phyloP scores from a whole-genome alignment of 2,888 invertebrate species.

The Catocala nupta region DNA sequence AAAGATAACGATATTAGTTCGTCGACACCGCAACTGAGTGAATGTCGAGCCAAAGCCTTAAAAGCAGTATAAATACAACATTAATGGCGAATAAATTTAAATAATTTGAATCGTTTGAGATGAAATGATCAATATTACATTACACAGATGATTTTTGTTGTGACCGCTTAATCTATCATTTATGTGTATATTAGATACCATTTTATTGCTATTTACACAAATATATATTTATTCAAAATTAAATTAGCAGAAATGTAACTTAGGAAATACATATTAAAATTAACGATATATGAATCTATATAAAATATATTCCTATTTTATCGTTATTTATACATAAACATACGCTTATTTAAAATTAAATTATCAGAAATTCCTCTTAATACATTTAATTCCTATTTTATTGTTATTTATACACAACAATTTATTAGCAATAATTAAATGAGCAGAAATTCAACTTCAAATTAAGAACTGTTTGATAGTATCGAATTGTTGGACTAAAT shows the following conservation, averaged over 20 bases:
- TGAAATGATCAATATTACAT: constrained; percentile 40
- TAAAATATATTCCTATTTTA: constrained; percentile 21
- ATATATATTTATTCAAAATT: not conserved
- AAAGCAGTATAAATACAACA: constrained; percentile 40
- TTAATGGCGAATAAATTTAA: constrained; percentile 50
- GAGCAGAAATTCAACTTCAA: not conserved
- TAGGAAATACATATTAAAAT: no score
- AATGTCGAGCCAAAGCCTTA: constrained; percentile 37
- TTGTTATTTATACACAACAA: not conserved
- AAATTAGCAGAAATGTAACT: not conserved
- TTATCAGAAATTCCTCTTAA: not conserved
- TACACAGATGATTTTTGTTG: constrained; percentile 33
- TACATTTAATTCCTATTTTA: not conserved
- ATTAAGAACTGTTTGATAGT: no score
- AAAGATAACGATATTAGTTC: constrained; percentile 44
- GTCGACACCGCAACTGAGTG: constrained; percentile 35
- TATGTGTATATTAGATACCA: constrained; percentile 20
- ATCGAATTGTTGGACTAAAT: no score
- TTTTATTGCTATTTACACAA: constrained; percentile 7
- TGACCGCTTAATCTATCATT: constrained; percentile 43
- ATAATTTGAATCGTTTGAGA: constrained; percentile 46
- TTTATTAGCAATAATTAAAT: not conserved
- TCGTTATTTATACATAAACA: constrained; percentile 1
- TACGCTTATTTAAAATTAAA: not conserved
- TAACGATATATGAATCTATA: constrained; percentile 18